Percentiles rank a stretch among this genome's conserved stretches.
These are phyloP conservation scores for Tachycineta bicolor DNA, from an alignment of 2,113 vertebrate genomes.

Conservation along the genomic window DNA sequence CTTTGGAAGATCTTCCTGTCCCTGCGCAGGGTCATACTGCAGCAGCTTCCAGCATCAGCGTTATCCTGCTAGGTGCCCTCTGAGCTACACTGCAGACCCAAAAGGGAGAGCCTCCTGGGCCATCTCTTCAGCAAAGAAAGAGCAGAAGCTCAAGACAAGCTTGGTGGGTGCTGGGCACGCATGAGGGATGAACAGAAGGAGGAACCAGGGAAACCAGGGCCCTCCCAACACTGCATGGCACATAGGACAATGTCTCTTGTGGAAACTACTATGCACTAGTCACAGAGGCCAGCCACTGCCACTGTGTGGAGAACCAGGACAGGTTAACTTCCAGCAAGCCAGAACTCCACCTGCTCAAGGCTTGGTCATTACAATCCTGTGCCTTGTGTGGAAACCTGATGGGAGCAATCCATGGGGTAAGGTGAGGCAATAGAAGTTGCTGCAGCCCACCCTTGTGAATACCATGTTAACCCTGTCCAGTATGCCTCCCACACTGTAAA, in stretches of 20 bases:
- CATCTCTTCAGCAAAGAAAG: neutral
- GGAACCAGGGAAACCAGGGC: neutral
- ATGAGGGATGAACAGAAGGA: neutral
- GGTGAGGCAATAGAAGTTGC: neutral
- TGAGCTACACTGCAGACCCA: neutral
- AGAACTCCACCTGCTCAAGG: neutral
- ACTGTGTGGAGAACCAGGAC: neutral
- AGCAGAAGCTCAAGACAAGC: neutral
- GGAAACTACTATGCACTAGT: neutral
- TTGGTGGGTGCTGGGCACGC: accelerated
- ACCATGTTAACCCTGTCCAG: neutral
- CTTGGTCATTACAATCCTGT: neutral
- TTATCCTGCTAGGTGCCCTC: neutral
- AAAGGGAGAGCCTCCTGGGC: neutral
- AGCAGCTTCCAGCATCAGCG: neutral
- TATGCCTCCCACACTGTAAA: neutral
- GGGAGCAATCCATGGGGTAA: neutral
- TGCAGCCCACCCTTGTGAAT: neutral
- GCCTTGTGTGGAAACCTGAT: neutral
- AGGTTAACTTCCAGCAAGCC: neutral
- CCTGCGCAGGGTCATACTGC: neutral
- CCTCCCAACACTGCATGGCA: neutral
- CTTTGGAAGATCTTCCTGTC: neutral
- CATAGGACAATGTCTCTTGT: neutral
- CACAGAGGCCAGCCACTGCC: neutral